Percentiles rank a stretch among this genome's conserved stretches.
phyloP scores from a whole-genome alignment of 2,113 vertebrate species.

The Paralichthys olivaceus region DNA sequence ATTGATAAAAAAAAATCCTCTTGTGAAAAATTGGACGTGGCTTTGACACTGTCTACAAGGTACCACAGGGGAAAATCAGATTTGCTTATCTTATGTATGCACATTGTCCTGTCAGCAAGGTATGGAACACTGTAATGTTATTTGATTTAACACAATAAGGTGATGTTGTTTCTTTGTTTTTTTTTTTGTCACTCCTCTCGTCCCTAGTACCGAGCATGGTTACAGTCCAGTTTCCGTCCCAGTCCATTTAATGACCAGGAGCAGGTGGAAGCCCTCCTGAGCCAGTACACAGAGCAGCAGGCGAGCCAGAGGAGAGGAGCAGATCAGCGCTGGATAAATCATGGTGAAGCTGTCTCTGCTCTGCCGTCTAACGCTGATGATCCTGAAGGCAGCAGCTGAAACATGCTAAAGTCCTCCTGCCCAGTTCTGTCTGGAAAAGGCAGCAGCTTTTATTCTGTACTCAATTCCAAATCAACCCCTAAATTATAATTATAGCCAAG shows the following conservation, averaged over 20 bases:
- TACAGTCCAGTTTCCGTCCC: constrained; percentile 78
- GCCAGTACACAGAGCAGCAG: constrained; percentile 78
- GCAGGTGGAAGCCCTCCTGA: constrained; percentile 83
- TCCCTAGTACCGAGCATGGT: constrained; percentile 86
- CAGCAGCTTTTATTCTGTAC: constrained; percentile 27
- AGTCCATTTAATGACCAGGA: constrained; percentile 86
- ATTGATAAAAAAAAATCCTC: too few species aligned
- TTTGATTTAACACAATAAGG: neutral
- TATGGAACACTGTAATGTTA: too few species aligned
- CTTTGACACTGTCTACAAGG: too few species aligned
- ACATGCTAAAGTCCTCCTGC: constrained; percentile 25
- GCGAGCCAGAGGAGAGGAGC: constrained; percentile 61
- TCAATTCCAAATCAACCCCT: constrained; percentile 44
- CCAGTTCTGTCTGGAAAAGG: constrained; percentile 10
- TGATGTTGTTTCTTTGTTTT: neutral
- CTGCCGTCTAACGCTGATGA: constrained; percentile 67
- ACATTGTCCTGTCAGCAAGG: too few species aligned
- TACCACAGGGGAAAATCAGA: too few species aligned
- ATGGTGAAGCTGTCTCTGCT: constrained; percentile 22
- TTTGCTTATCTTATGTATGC: too few species aligned
- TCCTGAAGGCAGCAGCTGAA: constrained; percentile 75
- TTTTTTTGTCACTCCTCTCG: constrained; percentile 16
- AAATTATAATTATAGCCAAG: constrained; percentile 10
- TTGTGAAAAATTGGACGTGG: too few species aligned
- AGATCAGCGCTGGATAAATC: constrained; percentile 63